phyloP scores from a whole-genome alignment of 1,140 invertebrate genomes.

The Vollenhovia emeryi region DNA sequence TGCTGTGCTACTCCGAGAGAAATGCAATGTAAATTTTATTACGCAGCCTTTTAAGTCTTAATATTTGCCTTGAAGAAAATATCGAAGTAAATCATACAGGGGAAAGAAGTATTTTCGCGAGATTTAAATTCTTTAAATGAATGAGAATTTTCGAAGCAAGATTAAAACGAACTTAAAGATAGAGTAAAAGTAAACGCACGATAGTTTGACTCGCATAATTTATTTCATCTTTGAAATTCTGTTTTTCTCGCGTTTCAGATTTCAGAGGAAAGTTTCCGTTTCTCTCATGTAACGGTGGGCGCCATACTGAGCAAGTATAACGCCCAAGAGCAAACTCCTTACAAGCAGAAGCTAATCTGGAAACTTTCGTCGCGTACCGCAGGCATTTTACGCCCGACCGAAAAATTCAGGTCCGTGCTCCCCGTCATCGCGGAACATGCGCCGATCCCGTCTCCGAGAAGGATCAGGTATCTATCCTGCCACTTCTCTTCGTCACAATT shows the following conservation, averaged over 20 bases:
- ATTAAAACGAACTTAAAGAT: background rate
- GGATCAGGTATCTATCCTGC: constrained; percentile 83
- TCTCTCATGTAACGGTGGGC: constrained; percentile 87
- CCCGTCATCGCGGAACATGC: constrained; percentile 91
- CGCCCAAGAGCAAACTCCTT: constrained; percentile 88
- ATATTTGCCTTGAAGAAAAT: background rate
- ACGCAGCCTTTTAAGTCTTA: background rate
- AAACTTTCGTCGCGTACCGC: constrained; percentile 88
- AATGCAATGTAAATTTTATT: constrained; percentile 86
- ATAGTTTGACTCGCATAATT: background rate
- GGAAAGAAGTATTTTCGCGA: background rate
- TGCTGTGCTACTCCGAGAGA: constrained; percentile 86
- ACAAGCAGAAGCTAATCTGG: constrained; percentile 91
- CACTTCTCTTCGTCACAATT: background rate
- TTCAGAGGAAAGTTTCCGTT: constrained; percentile 87
- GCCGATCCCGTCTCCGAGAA: constrained; percentile 84
- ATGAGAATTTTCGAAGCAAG: background rate
- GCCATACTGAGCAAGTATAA: constrained; percentile 89
- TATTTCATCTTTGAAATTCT: constrained; percentile 65
- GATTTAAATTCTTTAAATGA: background rate
- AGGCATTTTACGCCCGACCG: constrained; percentile 90
- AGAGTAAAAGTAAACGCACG: background rate
- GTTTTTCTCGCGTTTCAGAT: constrained; percentile 85
- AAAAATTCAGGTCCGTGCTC: constrained; percentile 89
- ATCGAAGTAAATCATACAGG: background rate